Evolutionary conservation across 2,113 vertebrate species (phyloP), one percentile per base, ranked within the genome.

Genomic region (Gallinago paraguaiae): DNA sequence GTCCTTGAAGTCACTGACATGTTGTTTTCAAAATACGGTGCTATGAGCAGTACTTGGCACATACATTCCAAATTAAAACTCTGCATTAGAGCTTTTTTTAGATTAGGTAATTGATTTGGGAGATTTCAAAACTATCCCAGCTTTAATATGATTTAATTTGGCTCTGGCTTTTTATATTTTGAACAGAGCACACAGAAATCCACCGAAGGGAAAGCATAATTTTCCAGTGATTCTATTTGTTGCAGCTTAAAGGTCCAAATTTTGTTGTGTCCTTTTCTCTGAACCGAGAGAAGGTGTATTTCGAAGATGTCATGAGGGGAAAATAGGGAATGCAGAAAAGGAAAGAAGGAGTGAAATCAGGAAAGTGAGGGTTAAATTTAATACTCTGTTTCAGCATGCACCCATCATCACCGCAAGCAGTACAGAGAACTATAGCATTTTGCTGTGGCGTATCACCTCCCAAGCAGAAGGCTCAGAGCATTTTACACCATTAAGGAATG

Each of bases 131-230:
- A 82, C 95, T 87, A 12, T 81, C 71, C 76, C 76, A 74, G 90
- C 94, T 95, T 96, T 95, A 92, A 91, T 88, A 71, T 71, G 87
- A 81, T 93, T 91, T 90, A 61, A 92, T 96, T 96, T 96, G 51
- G 35, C 60, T 86, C 68, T 48, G 7, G 67, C 24, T 95, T 95
- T 97, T 90, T 91, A 17, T 97, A 37, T 93, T 97, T 97, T 85
- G 87, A 93, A 92, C 80, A 17, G 48, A 95, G 92, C 83, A 81
- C 64, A 48, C 51, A 81, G 46, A 82, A 96, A 96, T 74, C 90
- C 22, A 82, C 41, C 88, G 92, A 96, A 94, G 71, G 80, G 65
- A 96, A 57, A 83, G 94, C 51, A 10, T 71, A 2, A 14, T 89
- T 96, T 51, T 90, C 35, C 46, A 65, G 72, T 75, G 28, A 23